Evolutionary conservation across 64 coral and sea anemone species (phyloP).

Genomic region (Anthopleura sola): DNA sequence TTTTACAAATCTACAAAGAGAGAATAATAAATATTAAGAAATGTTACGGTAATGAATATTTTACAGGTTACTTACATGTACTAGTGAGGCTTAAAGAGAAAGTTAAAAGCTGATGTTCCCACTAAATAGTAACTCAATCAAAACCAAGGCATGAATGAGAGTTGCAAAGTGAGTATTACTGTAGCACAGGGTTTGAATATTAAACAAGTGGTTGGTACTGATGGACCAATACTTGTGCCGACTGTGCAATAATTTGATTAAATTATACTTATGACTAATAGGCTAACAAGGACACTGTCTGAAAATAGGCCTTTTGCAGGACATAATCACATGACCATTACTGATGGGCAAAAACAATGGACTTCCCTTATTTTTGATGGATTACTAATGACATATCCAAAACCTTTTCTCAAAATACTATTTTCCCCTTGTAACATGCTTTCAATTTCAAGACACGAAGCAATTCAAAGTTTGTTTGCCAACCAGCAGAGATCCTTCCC

Average conservation of each 20-base stretch:
- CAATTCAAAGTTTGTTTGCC: too few relatives aligned
- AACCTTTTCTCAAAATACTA: too few relatives aligned
- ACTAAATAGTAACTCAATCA: background rate
- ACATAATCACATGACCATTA: too few relatives aligned
- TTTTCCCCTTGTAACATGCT: too few relatives aligned
- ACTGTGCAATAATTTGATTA: conserved; percentile 7
- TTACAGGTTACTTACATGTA: background rate
- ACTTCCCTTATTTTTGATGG: too few relatives aligned
- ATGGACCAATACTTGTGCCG: background rate
- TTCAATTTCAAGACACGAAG: too few relatives aligned
- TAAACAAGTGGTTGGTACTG: background rate
- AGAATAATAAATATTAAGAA: background rate
- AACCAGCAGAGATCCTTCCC: too few relatives aligned
- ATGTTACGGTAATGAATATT: background rate
- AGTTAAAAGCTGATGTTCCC: background rate
- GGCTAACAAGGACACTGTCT: too few relatives aligned
- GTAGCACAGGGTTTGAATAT: background rate
- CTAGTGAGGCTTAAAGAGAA: background rate
- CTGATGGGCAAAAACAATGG: too few relatives aligned
- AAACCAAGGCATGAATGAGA: background rate
- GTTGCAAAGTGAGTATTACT: background rate
- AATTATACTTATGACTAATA: too few relatives aligned
- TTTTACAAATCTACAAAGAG: conserved; percentile 68
- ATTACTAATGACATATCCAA: too few relatives aligned
- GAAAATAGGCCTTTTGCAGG: too few relatives aligned